Conservation (phyloP, 2,113 vertebrate genomes). For the Ceyx cyanopectus region DNA sequence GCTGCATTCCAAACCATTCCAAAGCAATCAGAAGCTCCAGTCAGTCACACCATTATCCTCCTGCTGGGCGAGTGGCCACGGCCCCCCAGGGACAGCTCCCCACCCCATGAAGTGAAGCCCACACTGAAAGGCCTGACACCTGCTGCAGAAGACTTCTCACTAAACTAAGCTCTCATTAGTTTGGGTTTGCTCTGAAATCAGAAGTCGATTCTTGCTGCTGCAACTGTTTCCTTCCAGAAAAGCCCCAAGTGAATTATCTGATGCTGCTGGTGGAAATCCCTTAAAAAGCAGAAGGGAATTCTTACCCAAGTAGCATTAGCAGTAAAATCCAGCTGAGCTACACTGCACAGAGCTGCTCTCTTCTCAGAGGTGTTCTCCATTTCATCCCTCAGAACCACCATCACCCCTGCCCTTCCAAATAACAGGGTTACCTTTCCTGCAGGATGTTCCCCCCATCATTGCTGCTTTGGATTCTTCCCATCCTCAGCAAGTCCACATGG, state of each 20-base stretch:
- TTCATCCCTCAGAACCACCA: background rate
- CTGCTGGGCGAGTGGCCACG: background rate
- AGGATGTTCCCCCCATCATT: background rate
- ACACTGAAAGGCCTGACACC: background rate
- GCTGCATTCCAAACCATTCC: background rate
- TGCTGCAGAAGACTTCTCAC: background rate
- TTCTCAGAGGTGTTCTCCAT: background rate
- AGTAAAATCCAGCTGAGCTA: background rate
- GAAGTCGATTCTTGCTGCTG: background rate
- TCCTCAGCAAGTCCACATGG: background rate
- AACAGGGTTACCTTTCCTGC: background rate
- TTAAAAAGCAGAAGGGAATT: background rate
- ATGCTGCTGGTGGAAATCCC: background rate
- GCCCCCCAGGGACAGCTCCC: background rate
- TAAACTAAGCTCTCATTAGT: background rate
- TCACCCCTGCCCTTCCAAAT: background rate
- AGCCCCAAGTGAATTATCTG: background rate
- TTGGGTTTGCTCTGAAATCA: background rate
- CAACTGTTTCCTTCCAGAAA: background rate
- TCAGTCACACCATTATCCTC: fast-evolving
- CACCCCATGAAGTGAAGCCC: background rate
- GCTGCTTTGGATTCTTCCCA: background rate
- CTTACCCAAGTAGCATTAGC: background rate
- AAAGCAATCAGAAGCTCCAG: background rate
- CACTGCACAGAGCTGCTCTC: background rate